Evolutionary conservation across 2,113 vertebrate genomes (phyloP), one percentile per base, ranked within the genome.

Genomic region (Trogon surrucura): DNA sequence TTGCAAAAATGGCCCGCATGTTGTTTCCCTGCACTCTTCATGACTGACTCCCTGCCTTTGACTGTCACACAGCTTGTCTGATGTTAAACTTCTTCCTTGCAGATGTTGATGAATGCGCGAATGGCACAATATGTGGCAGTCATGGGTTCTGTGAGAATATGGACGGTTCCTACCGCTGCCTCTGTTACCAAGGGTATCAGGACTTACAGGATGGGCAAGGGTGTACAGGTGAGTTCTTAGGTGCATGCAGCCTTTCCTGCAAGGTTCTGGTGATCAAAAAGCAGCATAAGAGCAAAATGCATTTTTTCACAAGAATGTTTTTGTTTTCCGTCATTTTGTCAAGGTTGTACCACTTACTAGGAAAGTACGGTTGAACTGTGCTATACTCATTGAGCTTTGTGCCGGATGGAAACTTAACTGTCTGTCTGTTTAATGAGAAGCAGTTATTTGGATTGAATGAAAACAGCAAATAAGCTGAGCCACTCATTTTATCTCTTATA

Each of bases 91-190:
- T 96, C 91, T 97, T 78, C 85, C 94, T 97, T 97, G 44, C 98
- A 99, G 99, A 99, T 97, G 97, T 99, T 66, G 99, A 99, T 94
- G 99, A 99, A 96, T 99, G 99, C 88, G 96, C 94, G 5, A 99
- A 99, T 16, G 98, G 98, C 96, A 99, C 98, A 3, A 57, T 98
- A 22, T 99, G 99, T 89, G 98, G 98, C 89, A 97, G 92, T 78
- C 98, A 99, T 2, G 99, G 99, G 27, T 98, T 98, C 97, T 99
- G 99, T 97, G 99, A 99, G 96, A 99, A 99, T 96, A 98, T 97
- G 85, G 97, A 98, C 67, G 99, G 99, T 34, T 99, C 99, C 51
- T 99, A 98, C 98, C 97, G 96, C 78, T 99, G 99, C 92, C 98
- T 99, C 81, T 99, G 99, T 97, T 99, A 99, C 97, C 98, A 98